Evolutionary conservation across 2,888 invertebrate species (phyloP), one percentile per base, ranked within the genome.

Genomic region (Himalopsyche japonica): DNA sequence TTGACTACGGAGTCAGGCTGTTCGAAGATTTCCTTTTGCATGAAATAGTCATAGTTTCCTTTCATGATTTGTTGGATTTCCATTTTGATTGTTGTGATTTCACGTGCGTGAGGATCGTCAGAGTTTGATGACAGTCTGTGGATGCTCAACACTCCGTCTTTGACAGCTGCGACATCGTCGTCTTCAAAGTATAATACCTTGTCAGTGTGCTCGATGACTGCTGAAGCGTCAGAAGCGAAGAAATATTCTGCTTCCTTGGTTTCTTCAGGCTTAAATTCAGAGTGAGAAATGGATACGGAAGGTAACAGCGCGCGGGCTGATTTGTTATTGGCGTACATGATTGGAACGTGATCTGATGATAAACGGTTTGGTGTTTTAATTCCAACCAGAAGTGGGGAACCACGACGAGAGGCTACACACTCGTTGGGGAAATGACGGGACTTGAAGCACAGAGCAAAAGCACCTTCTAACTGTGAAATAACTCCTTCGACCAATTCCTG

Each of bases 11-110:
- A 99, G 90, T 99, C 99, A 0, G 99, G 98, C 90, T 99, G 99
- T 90, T 99, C 99, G 92, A 99, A 99, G 89, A 99, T 99, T 94
- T 99, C 99, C 91, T 99, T 99, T 91, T 99, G 99, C 99, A 99
- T 99, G 91, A 99, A 99, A 87, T 98, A 98, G 88, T 97, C 97
- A 93, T 97, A 99, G 91, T 97, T 99, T 85, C 98, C 99, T 92
- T 99, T 99, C 99, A 99, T 99, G 88, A 99, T 99, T 91, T 99
- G 97, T 89, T 99, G 99, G 87, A 99, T 95, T 92, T 99, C 98
- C 95, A 99, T 95, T 91, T 99, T 99, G 15, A 99, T 92, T 0
- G 98, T 99, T 82, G 96, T 97, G 84, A 99, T 98, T 92, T 99
- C 99, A 87, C 99, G 95, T 76, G 96, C 95, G 89, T 97, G 96